Evolutionary conservation across 2,888 invertebrate genomes (phyloP).

Genomic region (Hybos culiciformis): DNA sequence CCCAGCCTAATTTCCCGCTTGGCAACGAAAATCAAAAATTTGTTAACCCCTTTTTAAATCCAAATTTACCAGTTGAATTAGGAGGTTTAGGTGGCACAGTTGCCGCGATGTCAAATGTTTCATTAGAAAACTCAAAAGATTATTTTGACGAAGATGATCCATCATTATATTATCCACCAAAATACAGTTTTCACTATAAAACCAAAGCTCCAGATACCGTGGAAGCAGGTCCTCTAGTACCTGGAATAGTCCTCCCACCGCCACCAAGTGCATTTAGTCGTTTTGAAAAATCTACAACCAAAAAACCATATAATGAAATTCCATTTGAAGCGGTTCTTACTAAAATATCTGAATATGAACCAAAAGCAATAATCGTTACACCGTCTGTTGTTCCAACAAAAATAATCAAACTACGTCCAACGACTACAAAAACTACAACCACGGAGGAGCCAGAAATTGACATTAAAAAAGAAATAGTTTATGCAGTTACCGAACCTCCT

Average conservation of each 20-base stretch:
- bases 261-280: conserved; percentile 77
- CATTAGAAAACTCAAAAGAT: conserved; percentile 47
- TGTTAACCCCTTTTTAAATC: conserved; percentile 22
- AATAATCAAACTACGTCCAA: conserved; percentile 25
- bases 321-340: conserved; percentile 24
- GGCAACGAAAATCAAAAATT: conserved; percentile 26
- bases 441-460: conserved; percentile 30
- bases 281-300: conserved; percentile 40
- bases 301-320: conserved; percentile 21
- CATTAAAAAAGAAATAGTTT: conserved; percentile 25
- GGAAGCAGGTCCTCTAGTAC: conserved; percentile 73
- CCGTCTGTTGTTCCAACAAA: conserved; percentile 32
- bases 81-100: conserved; percentile 11
- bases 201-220: conserved; percentile 61
- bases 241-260: conserved; percentile 76
- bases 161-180: conserved; percentile 81
- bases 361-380: conserved; percentile 22
- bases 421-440: conserved; percentile 34
- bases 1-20: background rate
- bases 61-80: conserved; percentile 24
- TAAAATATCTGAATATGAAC: conserved; percentile 21
- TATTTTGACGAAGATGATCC: conserved; percentile 82
- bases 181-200: conserved; percentile 75
- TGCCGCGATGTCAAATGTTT: conserved; percentile 31
- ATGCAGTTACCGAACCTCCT: conserved; percentile 1